Evolutionary conservation across 2,888 invertebrate species (phyloP), one percentile per base, ranked within the genome.

Genomic region (Drosophila greeni): DNA sequence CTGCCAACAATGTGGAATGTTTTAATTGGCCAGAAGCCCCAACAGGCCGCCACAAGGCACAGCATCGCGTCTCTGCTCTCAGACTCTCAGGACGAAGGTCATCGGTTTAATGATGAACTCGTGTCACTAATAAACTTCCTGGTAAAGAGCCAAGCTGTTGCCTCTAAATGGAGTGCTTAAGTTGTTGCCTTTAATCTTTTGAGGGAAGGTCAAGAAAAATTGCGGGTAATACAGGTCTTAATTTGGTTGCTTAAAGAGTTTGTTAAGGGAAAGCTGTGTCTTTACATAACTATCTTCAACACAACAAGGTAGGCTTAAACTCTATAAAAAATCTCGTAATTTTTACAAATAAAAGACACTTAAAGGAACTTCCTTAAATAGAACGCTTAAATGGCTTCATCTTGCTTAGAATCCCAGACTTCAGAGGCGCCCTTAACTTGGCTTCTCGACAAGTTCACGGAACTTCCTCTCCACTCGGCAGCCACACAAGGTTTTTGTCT

Each of bases 21-120:
- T 70, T 79, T 79, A 76, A 75, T 75, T 73, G 80, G 54, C 53
- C 45, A 47, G 45, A 31, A 47, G 45, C 45, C 31, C 45, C 45
- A 18, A 47, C 29, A 8, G 14, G 18, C 45, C 18, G 18, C 45
- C 48, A 26, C 31, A 43, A 62, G 34, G 26, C 62, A 16, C 48
- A 49, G 18, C 49, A 14, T 16, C 20, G 42, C 18, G 4, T 3
- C 7, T 11, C 33, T 16, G n/a, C 18, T 11, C 14, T 8, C 26
- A 14, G 29, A 18, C 24, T 7, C 16, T 8, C 34, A 20, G 29
- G 29, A 20, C 42, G 26, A 60, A 45, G 59, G 60, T 59, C 59
- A 39, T 39, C 36, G 59, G 8, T 39, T 60, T 60, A 60, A 60
- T 60, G 60, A 60, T 60, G 31, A 45, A 45, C 59, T 39, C 59